These are phyloP conservation scores for Meliscaeva auricollis DNA, from an alignment of 2,888 invertebrate genomes.

Conservation along the genomic window DNA sequence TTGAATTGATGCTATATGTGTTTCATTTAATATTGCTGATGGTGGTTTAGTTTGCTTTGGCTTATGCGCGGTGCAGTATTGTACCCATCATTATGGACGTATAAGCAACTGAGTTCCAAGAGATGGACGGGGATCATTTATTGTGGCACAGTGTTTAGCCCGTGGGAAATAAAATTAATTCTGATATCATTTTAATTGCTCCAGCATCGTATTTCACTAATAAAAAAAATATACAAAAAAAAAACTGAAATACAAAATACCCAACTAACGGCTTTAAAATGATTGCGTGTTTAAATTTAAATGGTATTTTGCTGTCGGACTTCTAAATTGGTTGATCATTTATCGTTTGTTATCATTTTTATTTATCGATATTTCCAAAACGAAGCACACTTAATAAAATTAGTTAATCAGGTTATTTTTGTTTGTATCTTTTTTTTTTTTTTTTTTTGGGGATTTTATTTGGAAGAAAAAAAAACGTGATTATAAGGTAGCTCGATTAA, in stretches of 20 bases:
- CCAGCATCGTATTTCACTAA: slow-evolving; percentile 33
- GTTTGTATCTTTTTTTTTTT: neutral
- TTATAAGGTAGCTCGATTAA: slow-evolving; percentile 28
- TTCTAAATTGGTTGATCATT: slow-evolving; percentile 47
- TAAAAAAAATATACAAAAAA: slow-evolving; percentile 25
- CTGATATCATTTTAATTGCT: slow-evolving; percentile 72
- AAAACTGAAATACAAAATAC: slow-evolving; percentile 36
- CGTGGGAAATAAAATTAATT: slow-evolving; percentile 61
- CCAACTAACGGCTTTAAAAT: slow-evolving; percentile 27
- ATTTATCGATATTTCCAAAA: slow-evolving; percentile 63
- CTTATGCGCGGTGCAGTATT: slow-evolving; percentile 37
- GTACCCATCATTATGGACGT: slow-evolving; percentile 27
- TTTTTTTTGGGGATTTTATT: slow-evolving; percentile 1
- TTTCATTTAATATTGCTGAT: slow-evolving; percentile 23
- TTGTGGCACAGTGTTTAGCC: slow-evolving; percentile 29
- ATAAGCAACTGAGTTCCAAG: neutral
- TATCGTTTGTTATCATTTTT: slow-evolving; percentile 48
- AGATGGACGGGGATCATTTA: slow-evolving; percentile 2
- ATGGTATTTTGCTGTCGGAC: slow-evolving; percentile 9
- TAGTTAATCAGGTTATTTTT: slow-evolving; percentile 33
- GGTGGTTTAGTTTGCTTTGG: slow-evolving; percentile 17
- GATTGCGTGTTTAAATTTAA: slow-evolving; percentile 37
- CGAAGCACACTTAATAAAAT: slow-evolving; percentile 42
- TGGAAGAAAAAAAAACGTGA: slow-evolving; percentile 21
- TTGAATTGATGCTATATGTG: slow-evolving; percentile 60